Evolutionary conservation across 2,797 vertebrate species (phyloP), one percentile per base, ranked within the genome.

Genomic region (Amphiprion clarkii): DNA sequence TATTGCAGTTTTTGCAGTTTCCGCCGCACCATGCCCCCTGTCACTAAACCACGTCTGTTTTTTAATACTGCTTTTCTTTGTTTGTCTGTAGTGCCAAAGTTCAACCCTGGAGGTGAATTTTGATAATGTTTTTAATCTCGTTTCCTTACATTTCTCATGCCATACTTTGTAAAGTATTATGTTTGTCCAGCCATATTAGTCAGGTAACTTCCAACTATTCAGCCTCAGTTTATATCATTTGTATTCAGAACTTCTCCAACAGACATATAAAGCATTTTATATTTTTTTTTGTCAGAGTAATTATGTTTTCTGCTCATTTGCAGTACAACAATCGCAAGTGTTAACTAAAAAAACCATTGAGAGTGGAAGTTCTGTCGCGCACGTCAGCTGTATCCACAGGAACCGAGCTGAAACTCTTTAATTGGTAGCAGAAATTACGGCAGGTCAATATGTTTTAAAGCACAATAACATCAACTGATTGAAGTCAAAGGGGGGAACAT

Each of bases 31-130:
- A 51, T 6, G 58, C 67, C 62, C 80, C 17, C 39, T 54, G 54
- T 66, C 81, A 60, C 66, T 39, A 79, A 61, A 23, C 54, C 40
- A 78, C 31, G 31, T 31, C 64, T 49, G 77, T 73, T 74, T 64
- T 70, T 59, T 27, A 70, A 53, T 42, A 21, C 67, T 48, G 62
- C 36, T 48, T 36, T 62, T 71, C 78, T 83, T 64, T 53, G 33
- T 82, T 84, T 42, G 64, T 90, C 85, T 80, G 70, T 78, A 62
- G 92, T 93, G 93, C 92, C 93, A 94, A 94, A 93, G 90, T 94
- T 91, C 77, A 89, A 60, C 80, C 81, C 77, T 83, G 83, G 78
- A 85, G 86, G 81, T 84, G 74, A 85, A 89, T 93, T 93, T 91
- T 87, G 86, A 85, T 90, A 85, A 86, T 65, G 59, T 78, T 66